A percentile compares a stretch with the other conserved stretches of the same genome.
Evolutionary conservation across 2,113 vertebrate genomes (phyloP).

Genomic region (Rhynchomys soricoides): DNA sequence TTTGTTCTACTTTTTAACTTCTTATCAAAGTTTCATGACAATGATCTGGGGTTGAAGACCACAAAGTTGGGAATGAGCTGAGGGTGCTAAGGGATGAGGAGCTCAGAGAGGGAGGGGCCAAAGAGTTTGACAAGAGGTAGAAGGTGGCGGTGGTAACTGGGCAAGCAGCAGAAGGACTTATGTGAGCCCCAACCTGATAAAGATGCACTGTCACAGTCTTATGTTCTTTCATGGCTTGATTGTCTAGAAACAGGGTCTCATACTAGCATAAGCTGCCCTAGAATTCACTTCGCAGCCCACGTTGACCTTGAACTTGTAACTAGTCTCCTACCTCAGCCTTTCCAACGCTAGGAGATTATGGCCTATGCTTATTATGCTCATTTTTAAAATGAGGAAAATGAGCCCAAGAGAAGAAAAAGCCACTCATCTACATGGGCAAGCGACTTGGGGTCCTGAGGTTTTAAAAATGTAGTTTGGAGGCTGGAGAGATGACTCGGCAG

Average conservation of each 20-base stretch:
- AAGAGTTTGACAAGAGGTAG: background rate
- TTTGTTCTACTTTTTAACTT: background rate
- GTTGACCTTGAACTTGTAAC: background rate
- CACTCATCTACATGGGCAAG: background rate
- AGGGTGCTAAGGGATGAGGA: background rate
- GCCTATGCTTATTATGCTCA: background rate
- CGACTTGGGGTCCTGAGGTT: background rate
- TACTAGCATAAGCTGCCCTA: background rate
- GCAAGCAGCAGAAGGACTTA: background rate
- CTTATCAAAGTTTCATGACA: background rate
- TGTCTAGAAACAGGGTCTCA: background rate
- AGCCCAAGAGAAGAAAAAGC: background rate
- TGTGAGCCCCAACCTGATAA: fast-evolving
- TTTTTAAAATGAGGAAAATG: background rate
- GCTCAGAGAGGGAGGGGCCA: too few relatives aligned
- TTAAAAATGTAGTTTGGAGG: background rate
- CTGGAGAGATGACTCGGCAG: background rate
- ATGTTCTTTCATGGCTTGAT: background rate
- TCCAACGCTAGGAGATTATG: background rate
- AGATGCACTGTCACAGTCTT: fast-evolving
- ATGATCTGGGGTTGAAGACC: background rate
- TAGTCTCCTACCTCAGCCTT: background rate
- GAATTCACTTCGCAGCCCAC: background rate
- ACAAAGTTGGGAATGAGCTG: background rate
- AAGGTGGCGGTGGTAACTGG: background rate